phyloP scores from a whole-genome alignment of 2,113 vertebrate species.

The Alaudala cheleensis region DNA sequence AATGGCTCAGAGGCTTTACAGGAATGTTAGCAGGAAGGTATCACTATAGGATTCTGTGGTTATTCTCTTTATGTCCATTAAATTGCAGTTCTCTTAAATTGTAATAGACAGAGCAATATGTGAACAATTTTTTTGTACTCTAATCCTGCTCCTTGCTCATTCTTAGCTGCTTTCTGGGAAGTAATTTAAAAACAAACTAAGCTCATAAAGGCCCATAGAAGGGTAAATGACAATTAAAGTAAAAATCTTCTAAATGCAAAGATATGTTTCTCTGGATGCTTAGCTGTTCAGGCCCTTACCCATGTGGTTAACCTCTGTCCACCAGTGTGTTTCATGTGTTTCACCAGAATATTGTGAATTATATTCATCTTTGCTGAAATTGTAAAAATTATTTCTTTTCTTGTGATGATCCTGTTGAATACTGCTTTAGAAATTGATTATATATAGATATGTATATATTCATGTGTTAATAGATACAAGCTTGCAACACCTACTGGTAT shows the following conservation, averaged over 20 bases:
- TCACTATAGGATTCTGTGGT: background rate
- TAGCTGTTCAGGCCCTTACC: background rate
- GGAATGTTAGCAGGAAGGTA: background rate
- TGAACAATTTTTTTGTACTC: background rate
- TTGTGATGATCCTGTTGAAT: background rate
- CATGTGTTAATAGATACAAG: background rate
- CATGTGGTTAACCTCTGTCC: background rate
- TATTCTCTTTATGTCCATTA: background rate
- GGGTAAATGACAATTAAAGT: background rate
- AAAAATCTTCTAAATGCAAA: background rate
- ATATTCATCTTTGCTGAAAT: background rate
- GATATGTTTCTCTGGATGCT: background rate
- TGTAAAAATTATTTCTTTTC: background rate
- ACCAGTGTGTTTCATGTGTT: background rate
- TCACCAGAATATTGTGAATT: background rate
- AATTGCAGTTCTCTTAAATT: background rate
- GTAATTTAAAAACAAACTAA: background rate
- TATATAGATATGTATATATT: background rate
- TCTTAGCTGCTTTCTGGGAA: background rate
- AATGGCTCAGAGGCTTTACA: background rate
- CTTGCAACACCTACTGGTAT: background rate
- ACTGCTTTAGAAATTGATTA: background rate
- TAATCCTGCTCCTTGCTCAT: background rate
- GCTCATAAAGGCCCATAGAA: background rate
- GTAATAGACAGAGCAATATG: background rate